Percentiles rank a stretch among this genome's conserved stretches.
Conservation (phyloP, 2,113 vertebrate genomes). For the Pitta sordida region DNA sequence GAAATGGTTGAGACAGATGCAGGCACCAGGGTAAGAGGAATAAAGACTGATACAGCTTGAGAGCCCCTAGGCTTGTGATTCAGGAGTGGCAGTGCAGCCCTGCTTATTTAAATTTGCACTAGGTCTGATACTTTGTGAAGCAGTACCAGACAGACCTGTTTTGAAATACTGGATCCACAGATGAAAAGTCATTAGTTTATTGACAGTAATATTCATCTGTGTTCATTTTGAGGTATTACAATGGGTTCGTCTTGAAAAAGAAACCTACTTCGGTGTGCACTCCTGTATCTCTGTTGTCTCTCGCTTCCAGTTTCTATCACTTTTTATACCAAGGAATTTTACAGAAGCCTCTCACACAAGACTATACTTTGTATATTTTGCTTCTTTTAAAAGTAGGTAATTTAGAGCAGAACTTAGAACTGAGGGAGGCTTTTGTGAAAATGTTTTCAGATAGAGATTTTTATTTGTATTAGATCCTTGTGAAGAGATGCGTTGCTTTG, state of each 20-base stretch:
- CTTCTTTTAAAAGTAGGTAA: background rate
- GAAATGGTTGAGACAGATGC: background rate
- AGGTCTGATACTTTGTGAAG: constrained; percentile 1
- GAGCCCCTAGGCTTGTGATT: background rate
- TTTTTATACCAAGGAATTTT: background rate
- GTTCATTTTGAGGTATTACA: background rate
- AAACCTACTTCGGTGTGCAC: background rate
- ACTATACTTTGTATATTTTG: background rate
- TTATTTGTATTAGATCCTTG: background rate
- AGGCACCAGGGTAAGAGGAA: background rate
- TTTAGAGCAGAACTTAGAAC: background rate
- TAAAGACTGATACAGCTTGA: background rate
- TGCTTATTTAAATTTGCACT: constrained; percentile 13
- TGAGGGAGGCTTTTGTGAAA: background rate
- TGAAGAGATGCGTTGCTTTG: background rate
- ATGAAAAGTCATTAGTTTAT: background rate
- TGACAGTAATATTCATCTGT: background rate
- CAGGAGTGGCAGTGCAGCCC: background rate
- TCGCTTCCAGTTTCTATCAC: background rate
- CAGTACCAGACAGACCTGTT: constrained; percentile 49
- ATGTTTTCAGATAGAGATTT: background rate
- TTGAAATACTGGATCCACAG: background rate
- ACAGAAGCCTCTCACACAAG: background rate
- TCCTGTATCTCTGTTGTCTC: background rate
- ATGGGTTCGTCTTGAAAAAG: background rate